Percentiles rank a stretch among this genome's conserved stretches.
Evolutionary conservation across 2,888 invertebrate species (phyloP).

Genomic region (Cordilura impudica): DNA sequence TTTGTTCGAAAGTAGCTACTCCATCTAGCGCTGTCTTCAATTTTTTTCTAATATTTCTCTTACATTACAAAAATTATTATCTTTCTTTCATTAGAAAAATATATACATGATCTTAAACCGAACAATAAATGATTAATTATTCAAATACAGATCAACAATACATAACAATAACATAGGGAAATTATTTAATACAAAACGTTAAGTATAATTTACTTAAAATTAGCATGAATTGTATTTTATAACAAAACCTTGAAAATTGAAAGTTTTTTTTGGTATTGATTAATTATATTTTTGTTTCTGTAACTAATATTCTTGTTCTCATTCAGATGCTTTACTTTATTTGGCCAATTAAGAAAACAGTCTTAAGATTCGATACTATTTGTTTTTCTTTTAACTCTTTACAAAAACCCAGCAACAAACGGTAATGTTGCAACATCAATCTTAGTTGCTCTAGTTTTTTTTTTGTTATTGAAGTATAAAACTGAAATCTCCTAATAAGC

Average conservation of each 20-base stretch:
- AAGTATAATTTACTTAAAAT: no score
- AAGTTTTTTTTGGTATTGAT: neutral
- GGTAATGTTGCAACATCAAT: conserved; percentile 48
- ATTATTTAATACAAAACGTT: no score
- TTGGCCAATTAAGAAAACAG: neutral
- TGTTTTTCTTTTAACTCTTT: neutral
- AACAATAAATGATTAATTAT: no score
- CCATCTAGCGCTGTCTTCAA: no score
- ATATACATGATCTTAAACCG: no score
- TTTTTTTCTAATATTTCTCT: no score
- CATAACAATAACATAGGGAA: no score
- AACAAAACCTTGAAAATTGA: neutral
- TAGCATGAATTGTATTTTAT: no score
- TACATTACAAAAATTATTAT: no score
- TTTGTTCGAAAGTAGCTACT: no score
- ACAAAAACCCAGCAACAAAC: neutral
- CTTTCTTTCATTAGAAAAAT: no score
- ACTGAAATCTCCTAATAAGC: neutral
- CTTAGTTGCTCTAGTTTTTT: conserved; percentile 41
- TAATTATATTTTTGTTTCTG: neutral
- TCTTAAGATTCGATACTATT: neutral
- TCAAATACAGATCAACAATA: no score
- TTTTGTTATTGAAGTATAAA: neutral
- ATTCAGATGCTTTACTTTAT: neutral
- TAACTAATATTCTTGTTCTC: neutral